phyloP scores from a whole-genome alignment of 2,888 invertebrate genomes.

The Cantharis rustica region DNA sequence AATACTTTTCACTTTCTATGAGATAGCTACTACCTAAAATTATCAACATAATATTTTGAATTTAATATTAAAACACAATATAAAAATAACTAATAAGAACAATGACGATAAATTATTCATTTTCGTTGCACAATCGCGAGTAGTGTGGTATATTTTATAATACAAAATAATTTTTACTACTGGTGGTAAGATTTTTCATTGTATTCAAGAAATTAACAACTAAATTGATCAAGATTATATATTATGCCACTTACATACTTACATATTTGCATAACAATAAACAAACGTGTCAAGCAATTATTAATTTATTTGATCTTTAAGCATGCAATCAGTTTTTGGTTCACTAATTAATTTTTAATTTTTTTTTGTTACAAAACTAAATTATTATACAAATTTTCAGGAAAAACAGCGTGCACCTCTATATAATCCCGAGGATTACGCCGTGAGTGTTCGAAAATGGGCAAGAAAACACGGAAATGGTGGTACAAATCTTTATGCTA shows the following conservation, averaged over 20 bases:
- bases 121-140: conserved; percentile 9
- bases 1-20: too few species aligned
- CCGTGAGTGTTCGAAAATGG: conserved; percentile 79
- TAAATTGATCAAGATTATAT: conserved; percentile 19
- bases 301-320: neutral
- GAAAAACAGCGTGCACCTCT: conserved; percentile 86
- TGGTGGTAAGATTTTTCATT: conserved; percentile 7
- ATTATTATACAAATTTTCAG: conserved; percentile 53
- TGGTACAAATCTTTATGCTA: conserved; percentile 46
- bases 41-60: neutral
- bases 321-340: neutral
- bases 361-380: neutral
- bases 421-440: conserved; percentile 90
- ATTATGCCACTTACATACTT: neutral
- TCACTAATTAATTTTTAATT: neutral
- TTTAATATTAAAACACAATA: neutral
- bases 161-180: conserved; percentile 8
- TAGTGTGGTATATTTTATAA: conserved; percentile 9
- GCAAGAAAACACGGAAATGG: conserved; percentile 66
- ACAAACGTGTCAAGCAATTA: neutral
- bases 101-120: conserved; percentile 19
- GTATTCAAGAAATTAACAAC: conserved; percentile 13
- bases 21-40: neutral
- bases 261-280: conserved; percentile 10
- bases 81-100: conserved; percentile 7